A percentile compares a stretch with the other conserved stretches of the same genome.
Evolutionary conservation across 1,140 invertebrate genomes (phyloP).

Genomic region (Medauroidea extradentata): DNA sequence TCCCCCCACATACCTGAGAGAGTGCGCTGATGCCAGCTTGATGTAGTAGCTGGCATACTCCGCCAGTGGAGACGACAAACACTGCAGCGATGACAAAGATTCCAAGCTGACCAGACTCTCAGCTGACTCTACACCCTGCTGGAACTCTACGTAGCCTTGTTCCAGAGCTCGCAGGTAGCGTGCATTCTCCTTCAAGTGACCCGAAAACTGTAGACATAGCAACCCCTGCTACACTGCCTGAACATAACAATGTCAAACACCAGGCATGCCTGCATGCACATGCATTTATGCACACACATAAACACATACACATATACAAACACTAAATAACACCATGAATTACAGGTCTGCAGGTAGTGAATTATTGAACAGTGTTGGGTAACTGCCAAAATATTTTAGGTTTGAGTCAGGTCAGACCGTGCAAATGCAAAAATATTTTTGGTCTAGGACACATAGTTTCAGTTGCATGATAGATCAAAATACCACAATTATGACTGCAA

Average conservation of each 20-base stretch:
- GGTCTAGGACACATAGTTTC: too few relatives aligned
- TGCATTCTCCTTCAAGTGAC: conserved; percentile 18
- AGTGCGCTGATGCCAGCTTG: conserved; percentile 11
- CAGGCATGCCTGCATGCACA: neutral
- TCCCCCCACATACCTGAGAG: conserved; percentile 9
- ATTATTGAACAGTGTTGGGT: too few relatives aligned
- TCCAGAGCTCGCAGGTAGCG: conserved; percentile 16
- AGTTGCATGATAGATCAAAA: too few relatives aligned
- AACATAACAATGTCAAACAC: too few relatives aligned
- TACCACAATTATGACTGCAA: too few relatives aligned
- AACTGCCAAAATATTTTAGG: too few relatives aligned
- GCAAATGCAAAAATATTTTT: too few relatives aligned
- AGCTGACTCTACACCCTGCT: conserved; percentile 8
- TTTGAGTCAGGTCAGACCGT: too few relatives aligned
- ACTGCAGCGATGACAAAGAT: conserved; percentile 17
- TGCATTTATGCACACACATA: too few relatives aligned
- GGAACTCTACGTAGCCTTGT: conserved; percentile 19
- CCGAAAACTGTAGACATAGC: conserved; percentile 12
- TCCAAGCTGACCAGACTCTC: conserved; percentile 4
- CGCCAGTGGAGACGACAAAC: conserved; percentile 18
- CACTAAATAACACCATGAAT: too few relatives aligned
- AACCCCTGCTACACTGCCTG: neutral
- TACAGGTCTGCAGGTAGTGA: too few relatives aligned
- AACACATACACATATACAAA: too few relatives aligned
- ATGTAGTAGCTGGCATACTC: conserved; percentile 11